phyloP scores from a whole-genome alignment of 2,888 invertebrate species.

The Gari tellinella region DNA sequence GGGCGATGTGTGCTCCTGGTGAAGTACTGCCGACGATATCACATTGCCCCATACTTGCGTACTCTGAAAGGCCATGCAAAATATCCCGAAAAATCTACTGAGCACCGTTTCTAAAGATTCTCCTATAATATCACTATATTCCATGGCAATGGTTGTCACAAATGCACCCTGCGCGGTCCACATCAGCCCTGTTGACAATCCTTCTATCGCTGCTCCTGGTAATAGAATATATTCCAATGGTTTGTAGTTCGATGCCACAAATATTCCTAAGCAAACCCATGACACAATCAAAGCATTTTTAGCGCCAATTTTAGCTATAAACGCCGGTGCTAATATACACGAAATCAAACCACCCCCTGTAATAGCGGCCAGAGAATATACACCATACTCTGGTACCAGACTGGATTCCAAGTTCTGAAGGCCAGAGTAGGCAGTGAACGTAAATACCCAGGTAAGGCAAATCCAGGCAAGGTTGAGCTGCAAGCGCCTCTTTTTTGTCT shows the following conservation, averaged over 20 bases:
- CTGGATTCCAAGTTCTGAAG: slow-evolving; percentile 68
- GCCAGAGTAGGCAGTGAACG: slow-evolving; percentile 68
- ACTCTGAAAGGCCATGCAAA: slow-evolving; percentile 71
- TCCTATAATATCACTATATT: slow-evolving; percentile 59
- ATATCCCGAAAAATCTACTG: slow-evolving; percentile 67
- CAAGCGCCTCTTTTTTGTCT: slow-evolving; percentile 33
- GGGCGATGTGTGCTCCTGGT: slow-evolving; percentile 4
- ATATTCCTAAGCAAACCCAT: slow-evolving; percentile 64
- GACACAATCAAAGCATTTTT: slow-evolving; percentile 65
- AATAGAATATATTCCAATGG: slow-evolving; percentile 64
- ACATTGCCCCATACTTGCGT: slow-evolving; percentile 69
- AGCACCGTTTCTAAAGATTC: slow-evolving; percentile 60
- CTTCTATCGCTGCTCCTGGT: slow-evolving; percentile 64
- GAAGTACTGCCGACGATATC: slow-evolving; percentile 59
- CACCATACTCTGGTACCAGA: slow-evolving; percentile 63
- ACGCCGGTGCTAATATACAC: slow-evolving; percentile 67
- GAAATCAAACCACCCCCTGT: slow-evolving; percentile 69
- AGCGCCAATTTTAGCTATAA: slow-evolving; percentile 63
- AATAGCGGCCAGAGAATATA: slow-evolving; percentile 68
- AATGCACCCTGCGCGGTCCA: slow-evolving; percentile 71
- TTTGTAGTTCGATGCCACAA: slow-evolving; percentile 68
- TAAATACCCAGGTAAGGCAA: slow-evolving; percentile 67
- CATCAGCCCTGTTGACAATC: slow-evolving; percentile 67
- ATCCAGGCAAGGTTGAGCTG: slow-evolving; percentile 56
- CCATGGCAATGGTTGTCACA: slow-evolving; percentile 64